Base-by-base conservation (phyloP, 1,140 invertebrate species). In the Oryctes rhinoceros region DNA sequence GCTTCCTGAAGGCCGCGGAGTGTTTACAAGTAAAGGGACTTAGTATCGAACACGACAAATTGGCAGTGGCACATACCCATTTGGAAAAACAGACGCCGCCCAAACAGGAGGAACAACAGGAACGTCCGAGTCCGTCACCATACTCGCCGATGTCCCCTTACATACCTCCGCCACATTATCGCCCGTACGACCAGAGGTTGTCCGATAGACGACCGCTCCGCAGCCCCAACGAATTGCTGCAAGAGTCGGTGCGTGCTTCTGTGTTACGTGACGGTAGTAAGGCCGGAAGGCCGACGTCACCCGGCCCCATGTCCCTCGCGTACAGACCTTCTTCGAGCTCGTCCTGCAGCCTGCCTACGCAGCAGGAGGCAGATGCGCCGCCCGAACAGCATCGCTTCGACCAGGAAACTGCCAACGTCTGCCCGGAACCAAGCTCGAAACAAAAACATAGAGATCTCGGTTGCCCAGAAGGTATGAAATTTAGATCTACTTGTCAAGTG, bases 1-100 rank as follows among this genome's bases (percentile, higher is more conserved):
- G 95, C 87, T 96, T 97, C 86, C 92, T 97, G 79, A 96, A 96
- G 89, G 96, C 95, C 76, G 96, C 95, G 39, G 96, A 97, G 89
- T 94, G 94, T 89, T 91, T 96, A 85, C 95, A 96, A 91, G 94
- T 95, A 65, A 95, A 95, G 87, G 94, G 94, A 79, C 86, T 95
- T 84, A 94, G 93, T 85, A 93, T 94, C 83, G 93, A 94, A 86
- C 93, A 94, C 84, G 93, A 94, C 82, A 93, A 93, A 84, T 84
- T 94, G 85, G 92, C 93, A 39, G 91, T 92, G 65, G 91, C 92
- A 76, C 92, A 93, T 84, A 91, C 91, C 81, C 91, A 93, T 80
- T 85, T 85, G 74, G 84, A 86, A 20, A 88, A 89, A 77, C 86
- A 85, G 80, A 85, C 83, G 80, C 85, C 83, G 76, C 35, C 81